Evolutionary conservation across 2,797 vertebrate species (phyloP).

Genomic region (Thripadectes ignobilis): DNA sequence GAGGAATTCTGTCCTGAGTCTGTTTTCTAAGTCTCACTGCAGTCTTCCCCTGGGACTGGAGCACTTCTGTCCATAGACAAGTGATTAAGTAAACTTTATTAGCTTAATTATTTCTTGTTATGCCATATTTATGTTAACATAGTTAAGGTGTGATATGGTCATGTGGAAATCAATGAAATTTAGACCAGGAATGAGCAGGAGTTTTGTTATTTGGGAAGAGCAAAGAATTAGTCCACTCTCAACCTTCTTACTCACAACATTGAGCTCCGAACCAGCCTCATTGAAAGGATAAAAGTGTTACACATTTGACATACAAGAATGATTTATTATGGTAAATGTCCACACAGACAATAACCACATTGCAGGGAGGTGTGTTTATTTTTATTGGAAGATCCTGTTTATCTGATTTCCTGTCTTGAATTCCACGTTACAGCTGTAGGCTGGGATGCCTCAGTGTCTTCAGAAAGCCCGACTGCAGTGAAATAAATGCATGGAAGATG

Average conservation of each 20-base stretch:
- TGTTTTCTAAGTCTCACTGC: not conserved
- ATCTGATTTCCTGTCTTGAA: not conserved
- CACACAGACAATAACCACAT: not conserved
- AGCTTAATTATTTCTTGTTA: not conserved
- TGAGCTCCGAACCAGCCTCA: not conserved
- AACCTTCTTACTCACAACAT: not conserved
- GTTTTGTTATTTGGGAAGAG: not conserved
- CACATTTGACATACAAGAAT: not conserved
- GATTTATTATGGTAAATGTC: not conserved
- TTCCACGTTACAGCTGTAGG: not conserved
- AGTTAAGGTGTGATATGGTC: not conserved
- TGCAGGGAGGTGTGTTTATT: not conserved
- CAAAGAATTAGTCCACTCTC: not conserved
- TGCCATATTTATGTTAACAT: not conserved
- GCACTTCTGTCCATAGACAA: not conserved
- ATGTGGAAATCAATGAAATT: not conserved
- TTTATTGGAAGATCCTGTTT: not conserved
- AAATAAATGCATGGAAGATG: slow-evolving; percentile 38
- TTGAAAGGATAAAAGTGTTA: not conserved
- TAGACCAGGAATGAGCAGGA: not conserved
- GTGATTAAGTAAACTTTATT: not conserved
- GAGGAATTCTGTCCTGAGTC: not conserved
- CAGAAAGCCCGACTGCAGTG: not conserved
- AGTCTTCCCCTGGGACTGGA: not conserved
- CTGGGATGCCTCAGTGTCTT: not conserved